Conservation (phyloP, 1,140 invertebrate genomes). For the Cyclina sinensis region DNA sequence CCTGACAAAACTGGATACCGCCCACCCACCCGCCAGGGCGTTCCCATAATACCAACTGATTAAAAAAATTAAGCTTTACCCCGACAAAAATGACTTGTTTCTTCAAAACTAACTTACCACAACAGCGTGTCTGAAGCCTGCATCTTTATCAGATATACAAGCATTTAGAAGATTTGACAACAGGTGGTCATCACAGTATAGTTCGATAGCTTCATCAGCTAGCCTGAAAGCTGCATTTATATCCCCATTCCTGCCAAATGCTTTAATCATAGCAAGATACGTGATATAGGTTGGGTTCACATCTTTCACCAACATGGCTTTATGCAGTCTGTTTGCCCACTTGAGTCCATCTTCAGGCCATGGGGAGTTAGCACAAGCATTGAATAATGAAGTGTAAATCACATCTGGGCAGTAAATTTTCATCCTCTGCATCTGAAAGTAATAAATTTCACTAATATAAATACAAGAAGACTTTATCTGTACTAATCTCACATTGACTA, state of each 20-base stretch:
- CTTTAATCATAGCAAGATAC: conserved; percentile 96
- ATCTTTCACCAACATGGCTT: conserved; percentile 91
- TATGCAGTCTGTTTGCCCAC: conserved; percentile 89
- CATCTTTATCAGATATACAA: conserved; percentile 92
- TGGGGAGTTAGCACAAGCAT: conserved; percentile 94
- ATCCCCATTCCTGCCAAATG: conserved; percentile 94
- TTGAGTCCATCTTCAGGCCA: conserved; percentile 89
- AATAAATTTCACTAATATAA: no score
- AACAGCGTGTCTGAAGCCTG: conserved; percentile 93
- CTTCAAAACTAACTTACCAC: conserved; percentile 88
- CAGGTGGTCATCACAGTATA: conserved; percentile 90
- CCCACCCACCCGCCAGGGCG: no score
- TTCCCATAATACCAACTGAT: neutral
- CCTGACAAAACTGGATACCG: no score
- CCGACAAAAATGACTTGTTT: no score
- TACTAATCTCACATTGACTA: no score
- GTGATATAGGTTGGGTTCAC: conserved; percentile 91
- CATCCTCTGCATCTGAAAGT: conserved; percentile 93
- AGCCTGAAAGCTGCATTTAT: conserved; percentile 92
- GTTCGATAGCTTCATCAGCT: conserved; percentile 93
- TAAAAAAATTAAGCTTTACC: no score
- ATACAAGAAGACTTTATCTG: no score
- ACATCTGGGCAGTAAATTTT: conserved; percentile 90
- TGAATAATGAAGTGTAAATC: conserved; percentile 95
- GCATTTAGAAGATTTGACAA: conserved; percentile 94